Evolutionary conservation across 2,797 vertebrate species (phyloP).

Genomic region (Chromis chromis): DNA sequence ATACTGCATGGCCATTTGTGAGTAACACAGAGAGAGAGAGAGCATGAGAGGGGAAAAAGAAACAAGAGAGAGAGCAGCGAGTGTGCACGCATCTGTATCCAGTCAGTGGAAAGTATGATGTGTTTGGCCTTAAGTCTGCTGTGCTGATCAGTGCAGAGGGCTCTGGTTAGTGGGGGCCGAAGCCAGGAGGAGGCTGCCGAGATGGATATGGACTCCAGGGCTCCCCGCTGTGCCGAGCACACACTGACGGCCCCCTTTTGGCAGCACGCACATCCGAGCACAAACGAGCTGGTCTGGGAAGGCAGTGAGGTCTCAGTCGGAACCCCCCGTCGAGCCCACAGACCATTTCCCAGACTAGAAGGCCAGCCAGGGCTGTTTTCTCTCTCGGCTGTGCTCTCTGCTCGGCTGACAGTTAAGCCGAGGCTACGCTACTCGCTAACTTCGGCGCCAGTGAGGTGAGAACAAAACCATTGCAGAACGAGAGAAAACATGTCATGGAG

Average conservation of each 20-base stretch:
- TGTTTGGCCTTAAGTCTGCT: conserved; percentile 82
- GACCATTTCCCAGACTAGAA: conserved; percentile 84
- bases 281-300: conserved; percentile 85
- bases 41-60: conserved; percentile 26
- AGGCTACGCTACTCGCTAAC: conserved; percentile 67
- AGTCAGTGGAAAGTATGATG: conserved; percentile 86
- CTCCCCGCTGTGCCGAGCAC: conserved; percentile 78
- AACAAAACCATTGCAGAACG: conserved; percentile 75
- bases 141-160: conserved; percentile 79
- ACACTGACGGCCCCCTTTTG: conserved; percentile 84
- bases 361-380: conserved; percentile 82
- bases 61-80: conserved; percentile 11
- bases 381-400: conserved; percentile 75
- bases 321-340: conserved; percentile 82
- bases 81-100: conserved; percentile 75
- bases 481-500: conserved; percentile 70
- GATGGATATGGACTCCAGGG: conserved; percentile 84
- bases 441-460: conserved; percentile 77
- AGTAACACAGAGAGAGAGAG: conserved; percentile 53
- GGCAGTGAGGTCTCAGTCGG: conserved; percentile 81
- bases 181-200: conserved; percentile 84
- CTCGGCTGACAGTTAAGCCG: conserved; percentile 79
- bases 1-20: conserved; percentile 69
- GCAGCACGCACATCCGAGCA: conserved; percentile 80
- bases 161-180: conserved; percentile 81